phyloP scores from a whole-genome alignment of 2,888 invertebrate genomes.

The Standfussiana lucernea region DNA sequence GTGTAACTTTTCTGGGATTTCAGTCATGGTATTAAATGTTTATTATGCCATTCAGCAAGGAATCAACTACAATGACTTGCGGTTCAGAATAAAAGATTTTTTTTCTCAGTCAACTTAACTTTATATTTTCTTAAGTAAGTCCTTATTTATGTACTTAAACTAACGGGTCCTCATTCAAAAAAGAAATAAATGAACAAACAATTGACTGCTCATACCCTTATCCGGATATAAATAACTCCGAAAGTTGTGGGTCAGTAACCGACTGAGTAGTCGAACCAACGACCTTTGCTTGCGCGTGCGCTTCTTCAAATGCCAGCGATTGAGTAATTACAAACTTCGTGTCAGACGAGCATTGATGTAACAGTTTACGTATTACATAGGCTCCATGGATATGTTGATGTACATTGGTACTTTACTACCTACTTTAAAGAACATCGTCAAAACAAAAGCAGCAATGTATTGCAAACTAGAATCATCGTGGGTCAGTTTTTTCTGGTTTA shows the following conservation, averaged over 20 bases:
- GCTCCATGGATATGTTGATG: neutral
- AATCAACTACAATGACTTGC: neutral
- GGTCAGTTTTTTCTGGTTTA: neutral
- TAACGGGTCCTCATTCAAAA: neutral
- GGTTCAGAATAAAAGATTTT: neutral
- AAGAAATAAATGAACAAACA: slow-evolving; percentile 48
- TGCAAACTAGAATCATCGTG: neutral
- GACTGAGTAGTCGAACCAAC: slow-evolving; percentile 70
- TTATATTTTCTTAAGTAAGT: neutral
- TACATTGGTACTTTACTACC: neutral
- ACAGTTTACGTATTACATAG: slow-evolving; percentile 61
- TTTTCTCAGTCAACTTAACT: neutral
- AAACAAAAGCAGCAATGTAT: slow-evolving; percentile 13
- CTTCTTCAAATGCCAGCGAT: slow-evolving; percentile 84
- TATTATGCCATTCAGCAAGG: neutral
- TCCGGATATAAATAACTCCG: slow-evolving; percentile 63
- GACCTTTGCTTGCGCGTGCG: slow-evolving; percentile 77
- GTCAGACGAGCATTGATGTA: slow-evolving; percentile 64
- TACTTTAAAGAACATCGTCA: neutral
- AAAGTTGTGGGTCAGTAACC: slow-evolving; percentile 78
- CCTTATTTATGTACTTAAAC: neutral
- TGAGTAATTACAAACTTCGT: slow-evolving; percentile 79
- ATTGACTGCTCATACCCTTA: slow-evolving; percentile 32
- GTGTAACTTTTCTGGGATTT: neutral
- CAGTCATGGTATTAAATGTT: neutral